These are phyloP conservation scores for Pinctada fucata DNA, from an alignment of 2,888 invertebrate species.

Conservation along the genomic window DNA sequence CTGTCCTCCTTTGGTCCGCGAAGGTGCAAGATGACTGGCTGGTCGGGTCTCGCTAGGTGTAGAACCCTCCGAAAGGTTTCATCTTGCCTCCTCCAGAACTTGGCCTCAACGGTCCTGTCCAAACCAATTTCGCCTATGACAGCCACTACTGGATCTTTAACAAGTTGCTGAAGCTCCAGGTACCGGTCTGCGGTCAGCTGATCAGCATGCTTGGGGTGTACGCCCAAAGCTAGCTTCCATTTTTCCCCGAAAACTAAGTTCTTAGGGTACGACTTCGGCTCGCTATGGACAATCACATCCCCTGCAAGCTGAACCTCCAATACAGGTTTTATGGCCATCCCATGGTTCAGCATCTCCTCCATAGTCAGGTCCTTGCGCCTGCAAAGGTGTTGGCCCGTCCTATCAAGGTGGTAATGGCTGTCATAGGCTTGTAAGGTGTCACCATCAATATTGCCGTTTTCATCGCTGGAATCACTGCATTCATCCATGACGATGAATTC, in stretches of 20 bases:
- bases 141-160: too few species aligned
- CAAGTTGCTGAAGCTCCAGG: too few species aligned
- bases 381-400: neutral
- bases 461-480: neutral
- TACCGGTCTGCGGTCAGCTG: too few species aligned
- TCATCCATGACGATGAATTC: neutral
- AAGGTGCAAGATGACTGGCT: too few species aligned
- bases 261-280: constrained; percentile 1
- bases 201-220: neutral
- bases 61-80: too few species aligned
- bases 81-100: too few species aligned
- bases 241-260: neutral
- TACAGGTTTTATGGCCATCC: neutral
- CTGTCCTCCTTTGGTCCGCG: too few species aligned
- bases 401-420: neutral
- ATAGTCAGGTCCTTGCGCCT: neutral
- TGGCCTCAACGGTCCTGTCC: too few species aligned
- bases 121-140: too few species aligned
- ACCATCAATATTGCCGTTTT: neutral
- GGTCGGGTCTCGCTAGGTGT: too few species aligned
- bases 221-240: neutral
- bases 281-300: neutral
- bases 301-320: neutral
- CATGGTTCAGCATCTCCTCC: neutral
- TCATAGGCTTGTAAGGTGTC: neutral